phyloP scores from a whole-genome alignment of 2,113 vertebrate genomes.

The Sturnus vulgaris region DNA sequence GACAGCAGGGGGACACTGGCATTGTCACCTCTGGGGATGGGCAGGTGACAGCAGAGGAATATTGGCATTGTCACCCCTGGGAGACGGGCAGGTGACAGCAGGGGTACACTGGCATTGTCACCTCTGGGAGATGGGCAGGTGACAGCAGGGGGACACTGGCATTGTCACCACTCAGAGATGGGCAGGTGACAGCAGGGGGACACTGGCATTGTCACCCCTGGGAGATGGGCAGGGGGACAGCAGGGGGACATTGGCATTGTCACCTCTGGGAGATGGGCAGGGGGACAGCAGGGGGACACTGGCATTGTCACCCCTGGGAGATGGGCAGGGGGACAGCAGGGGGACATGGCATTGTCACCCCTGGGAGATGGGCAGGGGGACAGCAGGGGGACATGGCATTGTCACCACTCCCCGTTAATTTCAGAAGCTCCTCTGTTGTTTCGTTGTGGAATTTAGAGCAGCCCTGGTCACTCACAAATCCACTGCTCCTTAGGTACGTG shows the following conservation, averaged over 20 bases:
- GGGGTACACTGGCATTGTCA: neutral
- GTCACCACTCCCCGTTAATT: neutral
- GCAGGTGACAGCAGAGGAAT: neutral
- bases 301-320: neutral
- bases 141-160: neutral
- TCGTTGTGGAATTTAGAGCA: fast-evolving
- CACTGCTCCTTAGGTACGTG: fast-evolving
- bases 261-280: neutral
- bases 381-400: no score
- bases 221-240: neutral
- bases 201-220: no score
- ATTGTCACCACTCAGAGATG: neutral
- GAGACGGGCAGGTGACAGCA: no score
- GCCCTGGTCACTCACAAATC: neutral
- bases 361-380: neutral
- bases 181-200: no score
- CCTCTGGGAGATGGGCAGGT: neutral
- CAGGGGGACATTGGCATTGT: no score
- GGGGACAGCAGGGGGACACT: neutral
- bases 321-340: no score
- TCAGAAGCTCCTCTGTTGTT: neutral
- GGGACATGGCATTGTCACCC: neutral
- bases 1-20: no score
- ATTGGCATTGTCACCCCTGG: neutral
- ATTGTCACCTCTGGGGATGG: neutral